Percentiles rank a stretch among this genome's conserved stretches.
Evolutionary conservation across 2,888 invertebrate species (phyloP).

Genomic region (Hydroisotoma schaefferi): DNA sequence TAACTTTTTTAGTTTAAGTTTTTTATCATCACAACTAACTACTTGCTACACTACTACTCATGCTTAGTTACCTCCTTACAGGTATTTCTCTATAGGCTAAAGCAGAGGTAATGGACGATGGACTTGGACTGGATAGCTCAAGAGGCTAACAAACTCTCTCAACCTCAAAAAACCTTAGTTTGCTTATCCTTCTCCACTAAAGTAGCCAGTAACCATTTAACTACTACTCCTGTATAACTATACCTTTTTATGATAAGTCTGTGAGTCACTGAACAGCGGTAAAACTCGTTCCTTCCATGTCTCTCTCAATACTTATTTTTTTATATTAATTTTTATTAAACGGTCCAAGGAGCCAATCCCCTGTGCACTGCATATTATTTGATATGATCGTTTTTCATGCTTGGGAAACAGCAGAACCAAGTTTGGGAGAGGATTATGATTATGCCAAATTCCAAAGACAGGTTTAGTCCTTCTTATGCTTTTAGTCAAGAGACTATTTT

Average conservation of each 20-base stretch:
- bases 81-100: background rate
- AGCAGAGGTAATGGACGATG: background rate
- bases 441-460: too few relatives aligned
- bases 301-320: too few relatives aligned
- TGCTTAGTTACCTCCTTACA: background rate
- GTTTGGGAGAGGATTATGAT: too few relatives aligned
- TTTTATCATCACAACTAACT: background rate
- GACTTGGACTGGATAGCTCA: slow-evolving; percentile 2
- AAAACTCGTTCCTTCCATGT: slow-evolving; percentile 4
- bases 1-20: background rate
- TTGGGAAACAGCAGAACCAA: too few relatives aligned
- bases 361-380: too few relatives aligned
- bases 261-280: slow-evolving; percentile 1
- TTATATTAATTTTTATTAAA: too few relatives aligned
- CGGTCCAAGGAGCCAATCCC: too few relatives aligned
- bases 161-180: background rate
- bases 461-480: too few relatives aligned
- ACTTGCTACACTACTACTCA: background rate
- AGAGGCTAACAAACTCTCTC: slow-evolving; percentile 3
- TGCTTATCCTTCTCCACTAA: too few relatives aligned
- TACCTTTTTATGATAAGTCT: background rate
- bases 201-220: too few relatives aligned
- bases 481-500: too few relatives aligned
- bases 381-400: too few relatives aligned
- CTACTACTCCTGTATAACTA: background rate